phyloP scores from a whole-genome alignment of 2,888 invertebrate species.

The Megamerina dolium region DNA sequence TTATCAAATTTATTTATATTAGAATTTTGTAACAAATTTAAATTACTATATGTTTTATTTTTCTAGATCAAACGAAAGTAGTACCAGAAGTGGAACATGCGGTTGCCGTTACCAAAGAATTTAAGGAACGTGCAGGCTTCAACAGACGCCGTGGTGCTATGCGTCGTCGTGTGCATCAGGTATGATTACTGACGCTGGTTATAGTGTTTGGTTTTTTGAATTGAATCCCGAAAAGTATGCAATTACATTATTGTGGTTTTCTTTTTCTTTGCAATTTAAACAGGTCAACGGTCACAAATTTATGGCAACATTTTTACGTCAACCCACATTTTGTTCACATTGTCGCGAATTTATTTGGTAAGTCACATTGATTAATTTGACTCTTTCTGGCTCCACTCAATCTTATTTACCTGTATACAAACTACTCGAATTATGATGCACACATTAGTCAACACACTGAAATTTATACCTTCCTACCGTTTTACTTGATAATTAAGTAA shows the following conservation, averaged over 20 bases:
- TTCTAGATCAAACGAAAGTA: slow-evolving; percentile 51
- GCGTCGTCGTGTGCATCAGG: slow-evolving; percentile 95
- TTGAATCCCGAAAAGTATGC: neutral
- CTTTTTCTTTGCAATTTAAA: slow-evolving; percentile 1
- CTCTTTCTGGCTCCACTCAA: no score
- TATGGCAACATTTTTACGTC: slow-evolving; percentile 97
- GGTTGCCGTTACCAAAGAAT: slow-evolving; percentile 65
- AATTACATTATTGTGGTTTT: neutral
- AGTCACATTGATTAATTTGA: no score
- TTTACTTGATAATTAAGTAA: no score
- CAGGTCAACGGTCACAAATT: slow-evolving; percentile 95
- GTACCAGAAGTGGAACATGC: slow-evolving; percentile 49
- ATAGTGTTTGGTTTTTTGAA: neutral
- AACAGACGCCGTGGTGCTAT: slow-evolving; percentile 95
- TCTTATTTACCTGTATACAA: no score
- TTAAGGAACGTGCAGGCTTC: slow-evolving; percentile 93
- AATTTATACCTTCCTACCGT: no score
- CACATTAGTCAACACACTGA: no score
- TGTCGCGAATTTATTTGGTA: slow-evolving; percentile 99
- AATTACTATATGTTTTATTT: slow-evolving; percentile 12
- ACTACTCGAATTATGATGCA: no score
- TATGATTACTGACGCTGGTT: slow-evolving; percentile 33
- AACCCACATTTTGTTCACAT: slow-evolving; percentile 99
- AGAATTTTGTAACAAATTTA: neutral
- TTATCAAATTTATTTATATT: neutral